Evolutionary conservation across 2,797 vertebrate species (phyloP).

Genomic region (Hyperoplus lanceolatus): DNA sequence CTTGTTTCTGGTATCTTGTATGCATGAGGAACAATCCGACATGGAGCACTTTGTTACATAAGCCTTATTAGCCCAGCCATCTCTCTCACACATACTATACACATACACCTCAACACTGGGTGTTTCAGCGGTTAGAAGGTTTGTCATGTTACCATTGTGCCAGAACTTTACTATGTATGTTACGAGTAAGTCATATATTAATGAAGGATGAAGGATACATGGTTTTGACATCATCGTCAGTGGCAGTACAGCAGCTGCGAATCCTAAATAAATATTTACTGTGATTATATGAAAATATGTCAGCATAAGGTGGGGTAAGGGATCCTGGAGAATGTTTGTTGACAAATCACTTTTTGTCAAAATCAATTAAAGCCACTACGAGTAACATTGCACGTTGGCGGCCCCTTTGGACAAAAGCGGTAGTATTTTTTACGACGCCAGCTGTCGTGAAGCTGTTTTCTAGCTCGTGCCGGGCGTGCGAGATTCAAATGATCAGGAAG

Average conservation of each 20-base stretch:
- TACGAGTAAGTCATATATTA: slow-evolving; percentile 56
- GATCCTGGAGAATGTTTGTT: no score
- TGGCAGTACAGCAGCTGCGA: background rate
- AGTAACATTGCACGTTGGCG: no score
- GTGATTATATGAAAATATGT: background rate
- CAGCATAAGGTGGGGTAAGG: no score
- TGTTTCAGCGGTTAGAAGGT: slow-evolving; percentile 42
- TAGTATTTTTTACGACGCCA: no score
- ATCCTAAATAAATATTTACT: background rate
- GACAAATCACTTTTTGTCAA: no score
- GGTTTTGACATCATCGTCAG: slow-evolving; percentile 32
- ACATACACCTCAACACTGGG: slow-evolving; percentile 34
- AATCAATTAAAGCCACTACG: no score
- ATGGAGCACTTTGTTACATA: slow-evolving; percentile 65
- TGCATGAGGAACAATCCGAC: slow-evolving; percentile 73
- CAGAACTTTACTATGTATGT: slow-evolving; percentile 72
- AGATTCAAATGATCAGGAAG: no score
- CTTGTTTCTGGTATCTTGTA: slow-evolving; percentile 57
- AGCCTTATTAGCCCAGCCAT: slow-evolving; percentile 54
- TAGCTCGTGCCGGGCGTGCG: no score
- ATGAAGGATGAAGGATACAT: slow-evolving; percentile 26
- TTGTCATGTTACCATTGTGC: slow-evolving; percentile 65
- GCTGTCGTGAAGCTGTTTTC: no score
- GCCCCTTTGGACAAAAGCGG: no score
- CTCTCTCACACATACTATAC: slow-evolving; percentile 37